These are phyloP conservation scores for Leptopterna dolabrata DNA, from an alignment of 2,888 invertebrate genomes.

Conservation along the genomic window DNA sequence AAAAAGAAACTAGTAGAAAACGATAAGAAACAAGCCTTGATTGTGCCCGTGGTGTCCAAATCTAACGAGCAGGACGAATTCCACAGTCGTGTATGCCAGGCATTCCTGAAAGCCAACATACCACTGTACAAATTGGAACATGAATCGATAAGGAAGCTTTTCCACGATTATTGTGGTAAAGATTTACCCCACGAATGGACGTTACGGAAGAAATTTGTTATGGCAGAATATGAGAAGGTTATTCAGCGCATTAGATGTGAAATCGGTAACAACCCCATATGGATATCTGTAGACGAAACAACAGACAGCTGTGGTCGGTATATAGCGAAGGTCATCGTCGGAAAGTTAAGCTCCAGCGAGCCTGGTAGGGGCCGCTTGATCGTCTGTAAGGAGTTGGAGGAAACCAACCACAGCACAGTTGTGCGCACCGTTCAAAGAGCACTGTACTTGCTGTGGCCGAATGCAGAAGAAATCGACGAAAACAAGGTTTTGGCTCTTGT, in stretches of 20 bases:
- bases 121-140: constrained; percentile 28
- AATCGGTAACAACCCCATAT: constrained; percentile 45
- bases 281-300: constrained; percentile 51
- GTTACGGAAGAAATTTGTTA: constrained; percentile 45
- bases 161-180: constrained; percentile 33
- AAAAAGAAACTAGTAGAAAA: no score
- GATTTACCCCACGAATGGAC: constrained; percentile 40
- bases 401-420: constrained; percentile 17
- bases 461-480: background rate
- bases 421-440: constrained; percentile 14
- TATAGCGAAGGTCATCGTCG: constrained; percentile 18
- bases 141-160: constrained; percentile 12
- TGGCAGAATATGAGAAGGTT: constrained; percentile 17
- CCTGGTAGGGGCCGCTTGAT: constrained; percentile 1
- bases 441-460: constrained; percentile 3
- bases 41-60: background rate
- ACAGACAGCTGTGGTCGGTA: constrained; percentile 14
- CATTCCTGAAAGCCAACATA: constrained; percentile 47
- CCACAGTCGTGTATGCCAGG: constrained; percentile 5
- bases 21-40: background rate
- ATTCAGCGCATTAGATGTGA: background rate
- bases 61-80: background rate
- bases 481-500: constrained; percentile 15
- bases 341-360: constrained; percentile 14
- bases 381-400: constrained; percentile 4